A percentile compares a stretch with the other conserved stretches of the same genome.
phyloP scores from a whole-genome alignment of 2,797 vertebrate genomes.

The Syngnathus rostellatus region DNA sequence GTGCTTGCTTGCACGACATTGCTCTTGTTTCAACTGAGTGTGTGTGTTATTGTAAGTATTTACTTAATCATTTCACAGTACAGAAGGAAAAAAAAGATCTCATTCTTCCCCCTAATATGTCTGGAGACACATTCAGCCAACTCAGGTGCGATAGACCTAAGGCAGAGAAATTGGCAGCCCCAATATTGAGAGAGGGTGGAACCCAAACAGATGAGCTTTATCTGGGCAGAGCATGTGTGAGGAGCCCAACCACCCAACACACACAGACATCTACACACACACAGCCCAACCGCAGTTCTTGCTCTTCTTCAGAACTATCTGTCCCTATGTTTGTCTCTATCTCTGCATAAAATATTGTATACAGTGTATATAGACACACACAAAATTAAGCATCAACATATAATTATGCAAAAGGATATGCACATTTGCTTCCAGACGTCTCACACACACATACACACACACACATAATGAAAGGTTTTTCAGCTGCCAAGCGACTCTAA shows the following conservation, averaged over 20 bases:
- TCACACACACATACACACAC: slow-evolving; percentile 15
- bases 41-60: neutral
- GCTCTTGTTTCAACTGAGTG: neutral
- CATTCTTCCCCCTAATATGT: slow-evolving; percentile 25
- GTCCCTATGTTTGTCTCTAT: slow-evolving; percentile 44
- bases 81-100: neutral
- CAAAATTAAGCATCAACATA: slow-evolving; percentile 15
- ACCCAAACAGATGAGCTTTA: slow-evolving; percentile 70
- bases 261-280: slow-evolving; percentile 6
- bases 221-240: slow-evolving; percentile 71
- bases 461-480: slow-evolving; percentile 12
- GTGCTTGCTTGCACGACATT: neutral
- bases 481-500: slow-evolving; percentile 33
- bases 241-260: slow-evolving; percentile 12
- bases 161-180: slow-evolving; percentile 60
- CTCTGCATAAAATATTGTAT: slow-evolving; percentile 48
- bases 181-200: slow-evolving; percentile 45
- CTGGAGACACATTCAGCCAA: slow-evolving; percentile 48
- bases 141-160: slow-evolving; percentile 56
- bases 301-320: slow-evolving; percentile 56
- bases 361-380: slow-evolving; percentile 8
- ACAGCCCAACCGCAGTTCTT: slow-evolving; percentile 32
- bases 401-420: slow-evolving; percentile 24
- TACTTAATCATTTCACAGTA: slow-evolving; percentile 4
- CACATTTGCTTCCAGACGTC: neutral